Conservation (phyloP, 2,113 vertebrate genomes). For the Hepsetus odoe region DNA sequence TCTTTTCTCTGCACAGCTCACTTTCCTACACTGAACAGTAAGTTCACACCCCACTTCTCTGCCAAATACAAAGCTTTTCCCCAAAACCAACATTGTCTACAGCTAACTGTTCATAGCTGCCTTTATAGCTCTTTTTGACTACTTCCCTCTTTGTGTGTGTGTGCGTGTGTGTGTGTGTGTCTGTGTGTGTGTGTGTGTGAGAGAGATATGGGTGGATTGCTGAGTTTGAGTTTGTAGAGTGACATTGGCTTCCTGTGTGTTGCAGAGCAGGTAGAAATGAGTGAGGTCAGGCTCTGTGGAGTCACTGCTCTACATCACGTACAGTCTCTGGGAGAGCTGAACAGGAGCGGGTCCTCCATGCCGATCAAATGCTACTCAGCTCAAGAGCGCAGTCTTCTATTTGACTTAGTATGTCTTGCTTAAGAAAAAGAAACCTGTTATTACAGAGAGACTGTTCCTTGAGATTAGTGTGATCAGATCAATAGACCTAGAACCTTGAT, state of each 20-base stretch:
- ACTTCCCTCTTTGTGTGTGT: conserved; percentile 68
- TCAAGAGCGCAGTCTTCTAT: too few species aligned
- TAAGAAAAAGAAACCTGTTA: too few species aligned
- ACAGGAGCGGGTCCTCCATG: too few species aligned
- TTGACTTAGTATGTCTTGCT: too few species aligned
- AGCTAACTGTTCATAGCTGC: neutral
- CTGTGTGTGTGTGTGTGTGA: too few species aligned
- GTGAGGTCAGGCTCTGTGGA: conserved; percentile 22
- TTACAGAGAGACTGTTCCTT: too few species aligned
- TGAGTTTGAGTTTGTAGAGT: neutral
- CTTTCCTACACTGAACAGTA: conserved; percentile 73
- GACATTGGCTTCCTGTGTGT: conserved; percentile 43
- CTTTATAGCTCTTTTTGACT: conserved; percentile 23
- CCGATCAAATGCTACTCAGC: too few species aligned
- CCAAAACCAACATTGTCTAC: conserved; percentile 17
- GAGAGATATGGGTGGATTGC: neutral
- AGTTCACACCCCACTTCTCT: conserved; percentile 60
- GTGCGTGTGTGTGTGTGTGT: too few species aligned
- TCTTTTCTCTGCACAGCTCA: conserved; percentile 61
- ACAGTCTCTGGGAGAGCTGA: too few species aligned
- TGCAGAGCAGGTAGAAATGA: conserved; percentile 31
- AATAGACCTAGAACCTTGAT: neutral
- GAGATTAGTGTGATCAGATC: too few species aligned
- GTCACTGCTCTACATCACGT: neutral
- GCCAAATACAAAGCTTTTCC: conserved; percentile 18